Evolutionary conservation across 2,797 vertebrate species (phyloP), one percentile per base, ranked within the genome.

Genomic region (Picus viridis): DNA sequence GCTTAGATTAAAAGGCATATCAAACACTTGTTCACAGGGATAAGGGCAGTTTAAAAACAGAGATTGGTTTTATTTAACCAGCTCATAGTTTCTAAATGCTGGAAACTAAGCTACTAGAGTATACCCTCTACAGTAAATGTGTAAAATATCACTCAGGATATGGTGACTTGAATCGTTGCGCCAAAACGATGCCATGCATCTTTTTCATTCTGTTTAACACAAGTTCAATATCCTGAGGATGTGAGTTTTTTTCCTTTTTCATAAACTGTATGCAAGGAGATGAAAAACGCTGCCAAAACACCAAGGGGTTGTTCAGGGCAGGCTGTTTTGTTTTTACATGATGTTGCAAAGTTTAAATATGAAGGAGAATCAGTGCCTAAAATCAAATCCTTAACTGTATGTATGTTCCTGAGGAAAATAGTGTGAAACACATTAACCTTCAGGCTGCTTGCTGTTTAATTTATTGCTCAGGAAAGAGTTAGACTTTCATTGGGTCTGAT

Each of bases 391-490:
- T 76, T 58, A 92, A 75, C 49, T 69, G 29, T 68, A 41, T 58
- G 8, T 26, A 68, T 54, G 32, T 45, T 88, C 73, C 85, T 58
- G 32, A 83, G 45, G 43, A 89, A 91, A 83, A 90, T 26, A 83
- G 69, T 12, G 15, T 36, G 51, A 87, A 89, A 56, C 59, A 94
- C 82, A 86, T 51, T 63, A 91, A 71, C 63, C n/a, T 90, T 94
- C 82, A 88, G 58, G 32, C 65, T 23, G 39, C 59, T 24, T 78
- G n/a, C 62, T 4, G 2, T 79, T 86, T 89, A 78, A 87, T 90
- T 88, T 86, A 86, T 70, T 86, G 89, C 86, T 94, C 70, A 94
- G 51, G 81, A 87, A 92, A 91, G 61, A 86, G 67, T 56, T 87
- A 54, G 54, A 34, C n/a, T 89, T 92, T 73, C 30, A 76, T 53